These are phyloP conservation scores for Penaeus vannamei DNA, from an alignment of 1,140 invertebrate genomes.

Conservation along the genomic window DNA sequence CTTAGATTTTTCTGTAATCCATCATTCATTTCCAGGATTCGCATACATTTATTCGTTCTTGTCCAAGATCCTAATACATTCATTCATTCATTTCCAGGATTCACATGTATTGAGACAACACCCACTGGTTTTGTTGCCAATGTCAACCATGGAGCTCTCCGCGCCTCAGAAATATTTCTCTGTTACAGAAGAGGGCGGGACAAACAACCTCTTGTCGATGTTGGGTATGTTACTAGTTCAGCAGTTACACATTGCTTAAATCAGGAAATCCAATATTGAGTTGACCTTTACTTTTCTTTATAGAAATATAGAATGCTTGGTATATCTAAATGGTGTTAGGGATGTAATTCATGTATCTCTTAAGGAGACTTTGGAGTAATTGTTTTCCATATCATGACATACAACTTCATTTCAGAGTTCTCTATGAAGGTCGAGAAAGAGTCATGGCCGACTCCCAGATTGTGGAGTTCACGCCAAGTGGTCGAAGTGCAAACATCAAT, in stretches of 20 bases:
- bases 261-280: no score
- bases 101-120: constrained; percentile 59
- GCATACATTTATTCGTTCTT: no score
- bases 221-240: constrained; percentile 81
- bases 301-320: no score
- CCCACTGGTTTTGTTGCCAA: constrained; percentile 79
- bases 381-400: neutral
- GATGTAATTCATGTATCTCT: no score
- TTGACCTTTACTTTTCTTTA: no score
- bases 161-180: constrained; percentile 89
- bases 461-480: constrained; percentile 87
- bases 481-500: constrained; percentile 95
- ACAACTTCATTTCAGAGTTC: constrained; percentile 78
- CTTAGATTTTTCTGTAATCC: no score
- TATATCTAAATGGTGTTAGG: no score
- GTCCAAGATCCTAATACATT: neutral
- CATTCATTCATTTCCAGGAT: constrained; percentile 32
- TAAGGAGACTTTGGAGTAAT: no score
- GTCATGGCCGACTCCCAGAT: constrained; percentile 95
- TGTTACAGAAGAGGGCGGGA: constrained; percentile 93
- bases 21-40: no score
- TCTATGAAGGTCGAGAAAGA: constrained; percentile 92
- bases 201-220: constrained; percentile 96
- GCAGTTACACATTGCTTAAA: neutral
- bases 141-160: constrained; percentile 96